Percentiles rank a stretch among this genome's conserved stretches.
Conservation (phyloP, 2,113 vertebrate species). For the Abramis brama region DNA sequence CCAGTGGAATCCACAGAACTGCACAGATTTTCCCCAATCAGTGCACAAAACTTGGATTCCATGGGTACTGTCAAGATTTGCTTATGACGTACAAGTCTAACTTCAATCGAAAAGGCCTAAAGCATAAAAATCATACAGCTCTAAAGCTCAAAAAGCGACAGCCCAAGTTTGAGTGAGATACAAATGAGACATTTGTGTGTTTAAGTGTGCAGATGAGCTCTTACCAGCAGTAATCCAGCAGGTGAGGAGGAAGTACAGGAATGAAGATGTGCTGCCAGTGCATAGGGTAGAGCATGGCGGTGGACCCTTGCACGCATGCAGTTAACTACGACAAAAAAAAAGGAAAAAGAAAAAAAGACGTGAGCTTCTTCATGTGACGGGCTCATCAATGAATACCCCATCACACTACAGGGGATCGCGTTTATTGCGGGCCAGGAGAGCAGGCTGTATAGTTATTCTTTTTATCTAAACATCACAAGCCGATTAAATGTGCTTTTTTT, state of each 20-base stretch:
- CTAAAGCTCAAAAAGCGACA: not conserved
- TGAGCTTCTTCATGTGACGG: slow-evolving; percentile 10
- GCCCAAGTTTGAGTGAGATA: not conserved
- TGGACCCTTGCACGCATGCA: slow-evolving; percentile 93
- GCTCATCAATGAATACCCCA: not conserved
- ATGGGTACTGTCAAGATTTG: not conserved
- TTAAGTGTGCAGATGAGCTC: slow-evolving; percentile 59
- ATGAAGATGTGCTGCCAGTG: slow-evolving; percentile 99
- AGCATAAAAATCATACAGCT: not conserved
- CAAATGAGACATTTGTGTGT: not conserved
- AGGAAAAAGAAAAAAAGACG: slow-evolving; percentile 4
- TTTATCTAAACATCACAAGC: slow-evolving; percentile 14
- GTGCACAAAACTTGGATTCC: not conserved
- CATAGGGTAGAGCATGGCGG: slow-evolving; percentile 94
- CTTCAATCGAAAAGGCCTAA: not conserved
- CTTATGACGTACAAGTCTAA: not conserved
- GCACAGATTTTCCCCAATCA: not conserved
- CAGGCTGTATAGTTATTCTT: not conserved
- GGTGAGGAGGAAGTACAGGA: slow-evolving; percentile 93
- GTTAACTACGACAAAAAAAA: slow-evolving; percentile 76
- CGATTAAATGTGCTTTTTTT: not conserved
- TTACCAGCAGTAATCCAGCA: slow-evolving; percentile 99
- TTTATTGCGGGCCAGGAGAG: slow-evolving; percentile 17
- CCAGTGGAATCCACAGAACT: not conserved
- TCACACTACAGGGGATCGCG: slow-evolving; percentile 3